Percentiles rank a stretch among this genome's conserved stretches.
Evolutionary conservation across 2,113 vertebrate species (phyloP).

Genomic region (Tupaia tana): DNA sequence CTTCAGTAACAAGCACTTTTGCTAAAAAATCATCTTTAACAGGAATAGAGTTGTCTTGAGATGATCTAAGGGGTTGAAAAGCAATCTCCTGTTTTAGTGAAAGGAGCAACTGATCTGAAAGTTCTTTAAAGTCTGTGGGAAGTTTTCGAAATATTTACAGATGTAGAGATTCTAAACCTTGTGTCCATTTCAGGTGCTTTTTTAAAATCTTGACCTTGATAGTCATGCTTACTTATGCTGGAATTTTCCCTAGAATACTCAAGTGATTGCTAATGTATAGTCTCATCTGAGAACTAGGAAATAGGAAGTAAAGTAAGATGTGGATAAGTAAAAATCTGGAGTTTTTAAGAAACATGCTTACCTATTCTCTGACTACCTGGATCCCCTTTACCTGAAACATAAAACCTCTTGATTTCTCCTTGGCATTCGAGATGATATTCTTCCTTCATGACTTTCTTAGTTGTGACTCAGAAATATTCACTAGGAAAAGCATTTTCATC

Average conservation of each 20-base stretch:
- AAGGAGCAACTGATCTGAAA: neutral
- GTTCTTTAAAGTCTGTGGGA: conserved; percentile 29
- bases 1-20: conserved; percentile 30
- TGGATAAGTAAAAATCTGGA: neutral
- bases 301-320: neutral
- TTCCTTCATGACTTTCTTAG: neutral
- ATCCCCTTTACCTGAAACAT: conserved; percentile 5
- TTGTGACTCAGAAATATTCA: conserved; percentile 35
- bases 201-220: conserved; percentile 47
- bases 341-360: neutral
- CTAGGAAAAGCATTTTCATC: conserved; percentile 38
- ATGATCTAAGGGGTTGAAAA: conserved; percentile 40
- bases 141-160: conserved; percentile 56
- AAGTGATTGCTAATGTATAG: neutral
- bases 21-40: conserved; percentile 19
- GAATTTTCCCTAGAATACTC: conserved; percentile 5
- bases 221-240: neutral
- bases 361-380: neutral
- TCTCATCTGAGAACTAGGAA: conserved; percentile 29
- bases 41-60: neutral
- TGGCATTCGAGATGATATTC: conserved; percentile 48
- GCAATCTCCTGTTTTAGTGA: neutral
- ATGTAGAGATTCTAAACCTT: conserved; percentile 30
- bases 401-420: neutral
- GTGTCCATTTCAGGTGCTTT: neutral